Percentiles rank a stretch among this genome's conserved stretches.
Conservation (phyloP, 2,888 invertebrate species). For the Ophion slaviceki region DNA sequence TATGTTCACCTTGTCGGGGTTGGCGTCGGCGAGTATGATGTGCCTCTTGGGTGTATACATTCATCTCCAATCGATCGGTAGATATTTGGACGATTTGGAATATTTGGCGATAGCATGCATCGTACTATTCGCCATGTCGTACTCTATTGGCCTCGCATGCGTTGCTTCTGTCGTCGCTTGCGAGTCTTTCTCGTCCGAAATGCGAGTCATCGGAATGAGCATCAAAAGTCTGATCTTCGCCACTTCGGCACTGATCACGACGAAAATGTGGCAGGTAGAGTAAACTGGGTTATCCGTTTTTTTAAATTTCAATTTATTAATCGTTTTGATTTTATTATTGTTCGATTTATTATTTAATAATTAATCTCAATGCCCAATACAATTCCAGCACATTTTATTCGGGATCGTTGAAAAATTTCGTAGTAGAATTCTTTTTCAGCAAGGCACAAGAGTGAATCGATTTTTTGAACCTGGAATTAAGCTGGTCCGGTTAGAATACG, state of each 20-base stretch:
- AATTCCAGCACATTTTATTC: too few relatives aligned
- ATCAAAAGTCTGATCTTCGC: conserved; percentile 59
- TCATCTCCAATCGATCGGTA: conserved; percentile 42
- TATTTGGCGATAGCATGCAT: conserved; percentile 56
- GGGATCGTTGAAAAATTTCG: too few relatives aligned
- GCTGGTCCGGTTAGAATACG: too few relatives aligned
- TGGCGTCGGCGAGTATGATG: conserved; percentile 57
- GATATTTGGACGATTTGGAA: conserved; percentile 29
- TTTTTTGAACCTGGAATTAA: too few relatives aligned
- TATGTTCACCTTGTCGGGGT: conserved; percentile 29
- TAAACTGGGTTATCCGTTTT: neutral
- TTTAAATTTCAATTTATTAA: neutral
- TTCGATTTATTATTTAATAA: conserved; percentile 2
- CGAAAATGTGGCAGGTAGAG: conserved; percentile 64
- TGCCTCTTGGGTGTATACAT: conserved; percentile 55
- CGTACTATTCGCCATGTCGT: conserved; percentile 54
- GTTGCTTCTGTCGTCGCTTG: conserved; percentile 58
- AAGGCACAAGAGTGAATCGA: too few relatives aligned
- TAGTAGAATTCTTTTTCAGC: too few relatives aligned
- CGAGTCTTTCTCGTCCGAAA: conserved; percentile 64
- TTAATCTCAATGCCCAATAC: neutral
- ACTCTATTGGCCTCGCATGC: conserved; percentile 56
- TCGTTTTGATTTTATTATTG: neutral
- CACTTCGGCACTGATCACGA: conserved; percentile 48
- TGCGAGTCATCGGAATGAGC: conserved; percentile 52